Evolutionary conservation across 1,140 invertebrate genomes (phyloP), one percentile per base, ranked within the genome.

Genomic region (Adoxophyes honmai): DNA sequence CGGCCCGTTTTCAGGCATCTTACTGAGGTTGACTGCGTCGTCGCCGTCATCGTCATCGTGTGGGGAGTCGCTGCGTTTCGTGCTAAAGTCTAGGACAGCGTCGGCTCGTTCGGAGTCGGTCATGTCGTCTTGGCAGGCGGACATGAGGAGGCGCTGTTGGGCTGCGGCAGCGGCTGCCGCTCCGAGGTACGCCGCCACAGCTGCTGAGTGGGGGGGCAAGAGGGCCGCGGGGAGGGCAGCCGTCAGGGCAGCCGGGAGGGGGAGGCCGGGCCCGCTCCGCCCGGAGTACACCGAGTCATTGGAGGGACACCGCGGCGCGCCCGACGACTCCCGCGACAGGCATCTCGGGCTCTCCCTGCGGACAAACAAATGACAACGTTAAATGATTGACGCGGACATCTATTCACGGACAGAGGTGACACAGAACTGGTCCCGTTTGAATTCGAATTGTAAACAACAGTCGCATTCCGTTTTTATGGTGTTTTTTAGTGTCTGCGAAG

Each of bases 331-430:
- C 66, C 94, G 91, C 53, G 94, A 95, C 58, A 94, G 92, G 87
- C 95, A 95, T 73, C 94, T 91, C 55, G 94, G 94, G 88, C 93
- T 95, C 81, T 96, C 95, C 89, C 94, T 96, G 91, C 13, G 92
- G 91, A 87, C 90, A 89, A 89, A 83, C 61, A 78, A 48, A 48
- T 48, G 18, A 48, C 10, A 38, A 38, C 36, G 3, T 48, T 48
- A 11, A 48, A 3, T 28, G 21, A 28, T 28, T 28, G 21, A 28
- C 21, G 21, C 21, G 21, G 2, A 28, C 21, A 28, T 28, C 21
- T 28, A 28, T 28, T 28, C 21, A 3, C 21, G 21, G 21, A 28
- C 21, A 28, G 21, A 28, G 21, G 21, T 28, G 21, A 28, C n/a
- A n/a, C n/a, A n/a, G 6, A 6, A 28, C 21, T 28, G 21, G 21